Evolutionary conservation across 2,113 vertebrate genomes (phyloP), one percentile per base, ranked within the genome.

Genomic region (Tetraodon nigroviridis): DNA sequence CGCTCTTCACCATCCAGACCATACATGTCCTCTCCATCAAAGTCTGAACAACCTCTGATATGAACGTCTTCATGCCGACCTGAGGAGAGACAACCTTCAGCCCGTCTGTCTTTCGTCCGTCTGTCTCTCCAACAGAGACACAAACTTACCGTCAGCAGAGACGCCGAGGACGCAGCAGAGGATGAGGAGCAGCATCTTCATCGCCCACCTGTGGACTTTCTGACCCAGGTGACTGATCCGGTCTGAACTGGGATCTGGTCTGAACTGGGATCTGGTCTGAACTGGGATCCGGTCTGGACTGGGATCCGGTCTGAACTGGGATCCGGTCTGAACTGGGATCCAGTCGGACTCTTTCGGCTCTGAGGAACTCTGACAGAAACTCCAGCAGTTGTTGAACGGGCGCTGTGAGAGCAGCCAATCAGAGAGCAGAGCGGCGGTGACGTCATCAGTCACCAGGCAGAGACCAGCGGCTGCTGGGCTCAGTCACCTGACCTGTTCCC

Each of bases 51-150:
- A 19, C 55, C 77, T 1, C 0, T 0, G 2, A 69, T 0, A 0
- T 0, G 0, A 14, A 58, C 0, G 7, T 62, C 44, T 0, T 24
- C 0, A 15, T 73, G 77, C 0, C 2, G 24, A 61, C 0, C 78
- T 80, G 53, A 46, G 13, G 22, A 69, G 11, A 65, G 13, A 48
- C 17, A n/a, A 48, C 17, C 17, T 19, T 48, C 46, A 48, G 22
- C 12, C 7, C 44, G 54, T 22, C 22, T 57, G 20, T 45, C 20
- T 27, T 56, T 2, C 22, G 54, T 17, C 14, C 20, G 56, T 20
- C 27, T 46, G 18, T 20, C 57, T 21, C 10, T n/a, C n/a, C n/a
- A 45, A 24, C 6, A 1, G 54, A 41, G 40, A 15, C 32, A 45
- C 37, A 52, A 42, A 63, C 42, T 68, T 22, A 70, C 67, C 0